Evolutionary conservation across 2,113 vertebrate genomes (phyloP).

Genomic region (Boulengeromyrus knoepffleri): DNA sequence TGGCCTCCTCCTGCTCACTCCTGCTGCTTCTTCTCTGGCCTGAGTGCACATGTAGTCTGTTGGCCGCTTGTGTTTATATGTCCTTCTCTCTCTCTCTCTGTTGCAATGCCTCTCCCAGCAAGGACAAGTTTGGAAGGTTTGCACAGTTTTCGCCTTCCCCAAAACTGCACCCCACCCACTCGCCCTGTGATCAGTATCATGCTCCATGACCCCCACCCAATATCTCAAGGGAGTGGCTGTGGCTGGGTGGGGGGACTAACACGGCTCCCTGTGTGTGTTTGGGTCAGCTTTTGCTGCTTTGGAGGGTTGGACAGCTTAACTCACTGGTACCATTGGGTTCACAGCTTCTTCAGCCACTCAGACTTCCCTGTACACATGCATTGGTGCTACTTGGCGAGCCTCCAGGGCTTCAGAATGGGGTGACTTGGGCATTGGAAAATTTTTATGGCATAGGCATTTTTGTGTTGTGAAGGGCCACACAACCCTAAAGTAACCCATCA

Average conservation of each 20-base stretch:
- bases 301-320: not conserved
- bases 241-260: not conserved
- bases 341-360: not conserved
- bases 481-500: not conserved
- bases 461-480: constrained; percentile 22
- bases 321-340: not conserved
- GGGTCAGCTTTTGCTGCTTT: not conserved
- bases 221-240: not conserved
- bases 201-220: constrained; percentile 68
- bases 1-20: constrained; percentile 55
- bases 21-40: constrained; percentile 23
- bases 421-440: not conserved
- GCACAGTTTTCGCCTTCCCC: constrained; percentile 99
- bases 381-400: not conserved
- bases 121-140: constrained; percentile 99
- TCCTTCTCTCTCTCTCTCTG: constrained; percentile 95
- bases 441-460: not conserved
- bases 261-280: not conserved
- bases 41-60: constrained; percentile 56
- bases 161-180: constrained; percentile 66
- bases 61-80: constrained; percentile 76
- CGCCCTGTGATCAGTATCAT: constrained; percentile 74
- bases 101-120: constrained; percentile 99
- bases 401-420: not conserved
- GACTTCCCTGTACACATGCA: not conserved